A percentile compares a stretch with the other conserved stretches of the same genome.
These are phyloP conservation scores for Nomada goodeniana DNA, from an alignment of 2,888 invertebrate species.

Conservation along the genomic window DNA sequence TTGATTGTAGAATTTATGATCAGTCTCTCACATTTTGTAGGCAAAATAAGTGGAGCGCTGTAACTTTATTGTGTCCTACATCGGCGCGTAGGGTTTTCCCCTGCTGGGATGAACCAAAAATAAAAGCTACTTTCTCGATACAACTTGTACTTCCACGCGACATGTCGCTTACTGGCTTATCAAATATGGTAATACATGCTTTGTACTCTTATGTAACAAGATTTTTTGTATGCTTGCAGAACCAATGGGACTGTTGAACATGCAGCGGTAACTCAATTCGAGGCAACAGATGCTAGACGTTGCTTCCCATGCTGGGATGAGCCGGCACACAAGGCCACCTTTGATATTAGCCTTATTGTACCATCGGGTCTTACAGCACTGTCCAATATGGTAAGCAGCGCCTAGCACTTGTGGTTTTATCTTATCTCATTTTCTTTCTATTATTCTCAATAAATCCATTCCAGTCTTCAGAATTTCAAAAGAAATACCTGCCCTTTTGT, in stretches of 20 bases:
- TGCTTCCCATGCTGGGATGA: constrained; percentile 99
- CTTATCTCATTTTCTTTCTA: constrained; percentile 29
- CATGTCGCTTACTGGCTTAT: constrained; percentile 83
- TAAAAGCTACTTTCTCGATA: constrained; percentile 85
- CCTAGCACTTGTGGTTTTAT: constrained; percentile 57
- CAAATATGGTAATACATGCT: constrained; percentile 85
- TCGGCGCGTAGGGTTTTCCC: constrained; percentile 86
- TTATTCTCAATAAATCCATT: not conserved
- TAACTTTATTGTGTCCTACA: constrained; percentile 84
- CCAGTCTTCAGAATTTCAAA: not conserved
- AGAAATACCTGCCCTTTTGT: constrained; percentile 40
- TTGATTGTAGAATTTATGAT: not conserved
- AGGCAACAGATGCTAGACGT: constrained; percentile 94
- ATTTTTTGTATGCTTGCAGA: constrained; percentile 80
- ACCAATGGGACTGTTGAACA: constrained; percentile 91
- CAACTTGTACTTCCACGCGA: constrained; percentile 83
- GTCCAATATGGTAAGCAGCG: constrained; percentile 93
- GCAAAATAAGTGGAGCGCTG: constrained; percentile 79
- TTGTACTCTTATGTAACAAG: constrained; percentile 5
- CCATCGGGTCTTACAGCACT: constrained; percentile 93
- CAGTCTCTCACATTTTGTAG: constrained; percentile 21
- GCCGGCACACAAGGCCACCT: constrained; percentile 97
- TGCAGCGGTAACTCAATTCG: constrained; percentile 96
- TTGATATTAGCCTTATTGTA: constrained; percentile 94
- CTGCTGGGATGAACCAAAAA: constrained; percentile 87